phyloP scores from a whole-genome alignment of 2,888 invertebrate genomes.

The Zygogramma bicolorata region DNA sequence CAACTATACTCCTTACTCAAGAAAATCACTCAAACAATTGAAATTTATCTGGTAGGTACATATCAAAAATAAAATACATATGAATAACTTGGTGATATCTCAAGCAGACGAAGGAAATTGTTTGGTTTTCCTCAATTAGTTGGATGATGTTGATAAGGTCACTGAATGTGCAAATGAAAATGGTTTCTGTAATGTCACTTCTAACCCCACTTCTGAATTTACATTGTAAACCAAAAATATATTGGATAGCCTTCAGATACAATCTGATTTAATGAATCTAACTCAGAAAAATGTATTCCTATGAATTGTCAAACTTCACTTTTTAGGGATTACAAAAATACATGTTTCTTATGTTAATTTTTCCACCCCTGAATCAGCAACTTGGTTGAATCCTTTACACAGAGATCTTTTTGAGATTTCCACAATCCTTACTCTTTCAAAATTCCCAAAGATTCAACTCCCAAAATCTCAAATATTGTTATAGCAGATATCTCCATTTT shows the following conservation, averaged over 20 bases:
- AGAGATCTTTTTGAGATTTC: neutral
- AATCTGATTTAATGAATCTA: neutral
- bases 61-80: neutral
- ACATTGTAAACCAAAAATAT: neutral
- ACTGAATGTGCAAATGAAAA: neutral
- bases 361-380: neutral
- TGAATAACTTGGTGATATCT: neutral
- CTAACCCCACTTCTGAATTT: neutral
- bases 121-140: neutral
- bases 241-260: neutral
- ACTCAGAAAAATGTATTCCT: neutral
- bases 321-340: no score
- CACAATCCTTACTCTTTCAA: neutral
- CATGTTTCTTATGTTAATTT: no score
- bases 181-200: no score
- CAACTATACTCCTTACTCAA: neutral
- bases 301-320: neutral
- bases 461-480: no score
- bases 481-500: no score
- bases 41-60: no score
- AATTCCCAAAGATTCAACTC: neutral
- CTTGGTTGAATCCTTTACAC: neutral
- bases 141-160: neutral
- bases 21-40: neutral
- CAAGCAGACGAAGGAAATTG: neutral